Conservation (phyloP, 2,888 invertebrate species). For the Tethea ocularis region DNA sequence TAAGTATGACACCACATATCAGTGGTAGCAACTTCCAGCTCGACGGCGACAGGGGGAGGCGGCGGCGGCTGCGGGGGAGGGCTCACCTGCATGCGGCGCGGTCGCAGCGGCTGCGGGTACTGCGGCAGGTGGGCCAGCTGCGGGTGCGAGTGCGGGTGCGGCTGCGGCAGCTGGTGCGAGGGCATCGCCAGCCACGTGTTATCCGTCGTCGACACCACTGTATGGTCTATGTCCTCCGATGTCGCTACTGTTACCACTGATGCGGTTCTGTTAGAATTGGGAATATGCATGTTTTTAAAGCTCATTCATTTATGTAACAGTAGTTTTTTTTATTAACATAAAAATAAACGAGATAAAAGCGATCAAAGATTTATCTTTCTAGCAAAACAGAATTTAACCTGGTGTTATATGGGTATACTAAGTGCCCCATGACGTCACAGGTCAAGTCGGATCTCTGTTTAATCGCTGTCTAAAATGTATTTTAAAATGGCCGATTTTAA, state of each 20-base stretch:
- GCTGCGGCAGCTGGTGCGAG: slow-evolving; percentile 39
- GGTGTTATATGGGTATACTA: too few species aligned
- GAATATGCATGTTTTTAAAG: too few species aligned
- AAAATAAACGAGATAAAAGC: too few species aligned
- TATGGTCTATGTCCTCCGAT: slow-evolving; percentile 38
- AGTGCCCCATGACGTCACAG: too few species aligned
- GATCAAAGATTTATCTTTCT: too few species aligned
- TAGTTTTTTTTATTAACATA: too few species aligned
- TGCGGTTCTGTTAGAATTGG: slow-evolving; percentile 35
- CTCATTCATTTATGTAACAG: too few species aligned
- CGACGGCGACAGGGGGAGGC: slow-evolving; percentile 68
- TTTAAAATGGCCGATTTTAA: too few species aligned
- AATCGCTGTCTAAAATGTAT: too few species aligned
- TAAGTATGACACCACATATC: slow-evolving; percentile 68
- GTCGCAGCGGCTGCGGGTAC: slow-evolving; percentile 36
- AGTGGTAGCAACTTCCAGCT: slow-evolving; percentile 75
- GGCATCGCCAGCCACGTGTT: slow-evolving; percentile 15
- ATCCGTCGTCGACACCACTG: slow-evolving; percentile 19
- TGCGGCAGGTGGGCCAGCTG: slow-evolving; percentile 36
- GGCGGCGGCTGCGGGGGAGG: slow-evolving; percentile 41
- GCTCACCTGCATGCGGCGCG: slow-evolving; percentile 56
- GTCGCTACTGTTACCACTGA: slow-evolving; percentile 50
- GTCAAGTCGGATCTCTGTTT: too few species aligned
- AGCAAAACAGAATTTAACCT: too few species aligned
- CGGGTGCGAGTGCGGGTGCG: slow-evolving; percentile 43